phyloP scores from a whole-genome alignment of 2,888 invertebrate species.

The Lampropteryx suffumata region DNA sequence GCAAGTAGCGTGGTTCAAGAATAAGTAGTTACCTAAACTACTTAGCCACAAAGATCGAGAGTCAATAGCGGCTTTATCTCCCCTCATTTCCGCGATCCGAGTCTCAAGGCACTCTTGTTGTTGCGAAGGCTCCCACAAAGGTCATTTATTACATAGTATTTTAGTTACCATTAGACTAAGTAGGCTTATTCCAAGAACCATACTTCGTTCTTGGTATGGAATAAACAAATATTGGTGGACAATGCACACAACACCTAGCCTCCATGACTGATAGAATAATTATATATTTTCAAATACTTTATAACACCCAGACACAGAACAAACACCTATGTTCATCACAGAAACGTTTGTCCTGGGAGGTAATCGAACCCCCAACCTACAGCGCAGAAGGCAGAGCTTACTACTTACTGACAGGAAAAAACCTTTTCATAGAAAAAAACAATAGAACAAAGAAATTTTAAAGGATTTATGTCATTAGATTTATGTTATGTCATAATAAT shows the following conservation, averaged over 20 bases:
- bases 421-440: too few relatives aligned
- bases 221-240: too few relatives aligned
- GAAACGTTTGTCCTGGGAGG: too few relatives aligned
- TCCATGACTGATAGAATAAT: too few relatives aligned
- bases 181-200: not conserved
- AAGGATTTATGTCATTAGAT: slow-evolving; percentile 10
- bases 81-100: slow-evolving; percentile 48
- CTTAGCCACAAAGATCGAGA: slow-evolving; percentile 43
- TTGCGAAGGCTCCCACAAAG: slow-evolving; percentile 38
- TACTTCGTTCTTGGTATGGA: not conserved
- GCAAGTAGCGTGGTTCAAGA: not conserved
- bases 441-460: slow-evolving; percentile 14
- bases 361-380: too few relatives aligned
- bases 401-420: not conserved
- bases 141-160: slow-evolving; percentile 6
- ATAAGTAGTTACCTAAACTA: slow-evolving; percentile 16
- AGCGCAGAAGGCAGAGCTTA: too few relatives aligned
- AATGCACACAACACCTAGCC: too few relatives aligned
- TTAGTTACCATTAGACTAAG: not conserved
- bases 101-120: slow-evolving; percentile 55
- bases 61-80: slow-evolving; percentile 38
- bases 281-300: too few relatives aligned
- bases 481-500: slow-evolving; percentile 14
- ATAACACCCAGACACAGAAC: too few relatives aligned
- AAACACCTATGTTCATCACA: too few relatives aligned